These are phyloP conservation scores for Gandaritis pyraliata DNA, from an alignment of 2,888 invertebrate species.

Conservation along the genomic window DNA sequence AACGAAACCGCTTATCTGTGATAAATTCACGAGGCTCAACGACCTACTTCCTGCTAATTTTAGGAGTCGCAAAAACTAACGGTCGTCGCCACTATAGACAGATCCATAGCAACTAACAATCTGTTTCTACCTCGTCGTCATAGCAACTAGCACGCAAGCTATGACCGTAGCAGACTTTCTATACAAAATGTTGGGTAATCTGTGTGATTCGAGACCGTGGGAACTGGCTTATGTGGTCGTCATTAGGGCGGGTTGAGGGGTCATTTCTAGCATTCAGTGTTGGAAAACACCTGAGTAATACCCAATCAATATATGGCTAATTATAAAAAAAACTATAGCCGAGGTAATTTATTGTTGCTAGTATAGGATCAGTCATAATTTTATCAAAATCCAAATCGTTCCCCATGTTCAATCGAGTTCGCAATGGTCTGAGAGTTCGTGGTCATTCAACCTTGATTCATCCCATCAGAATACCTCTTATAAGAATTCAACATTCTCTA, in stretches of 20 bases:
- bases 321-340: no score
- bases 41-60: slow-evolving; percentile 35
- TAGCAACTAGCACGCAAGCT: slow-evolving; percentile 23
- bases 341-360: no score
- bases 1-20: slow-evolving; percentile 23
- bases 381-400: not conserved
- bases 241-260: slow-evolving; percentile 7
- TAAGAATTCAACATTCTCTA: no score
- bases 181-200: slow-evolving; percentile 17
- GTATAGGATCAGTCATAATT: not conserved
- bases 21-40: slow-evolving; percentile 29
- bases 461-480: no score
- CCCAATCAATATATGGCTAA: not conserved
- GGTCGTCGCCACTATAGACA: slow-evolving; percentile 18
- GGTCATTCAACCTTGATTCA: not conserved
- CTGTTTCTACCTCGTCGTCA: slow-evolving; percentile 18
- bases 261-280: slow-evolving; percentile 12
- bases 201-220: slow-evolving; percentile 24
- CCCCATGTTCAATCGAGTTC: slow-evolving; percentile 1
- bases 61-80: slow-evolving; percentile 33
- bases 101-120: slow-evolving; percentile 22
- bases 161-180: slow-evolving; percentile 12
- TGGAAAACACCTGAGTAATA: not conserved
- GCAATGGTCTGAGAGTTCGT: not conserved
- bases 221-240: slow-evolving; percentile 22